Evolutionary conservation across 2,797 vertebrate species (phyloP).

Genomic region (Heteromormyrus szaboi): DNA sequence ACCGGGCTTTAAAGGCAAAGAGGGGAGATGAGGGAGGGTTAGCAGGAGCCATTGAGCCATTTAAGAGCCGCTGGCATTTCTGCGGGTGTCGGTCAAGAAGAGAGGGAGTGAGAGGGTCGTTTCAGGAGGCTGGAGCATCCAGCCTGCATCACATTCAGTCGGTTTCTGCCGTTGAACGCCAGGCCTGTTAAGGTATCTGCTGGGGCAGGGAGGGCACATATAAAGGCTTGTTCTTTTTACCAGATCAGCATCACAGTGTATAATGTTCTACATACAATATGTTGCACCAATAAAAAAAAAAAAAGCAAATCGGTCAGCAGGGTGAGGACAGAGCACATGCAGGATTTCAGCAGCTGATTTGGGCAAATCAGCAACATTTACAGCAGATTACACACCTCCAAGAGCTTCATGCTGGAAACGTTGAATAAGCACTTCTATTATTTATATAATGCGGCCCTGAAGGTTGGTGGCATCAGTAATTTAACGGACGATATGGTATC

Average conservation of each 20-base stretch:
- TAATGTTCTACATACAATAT: background rate
- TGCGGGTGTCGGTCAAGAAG: background rate
- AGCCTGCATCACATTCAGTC: background rate
- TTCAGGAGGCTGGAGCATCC: background rate
- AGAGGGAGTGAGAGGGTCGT: background rate
- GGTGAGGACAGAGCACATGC: background rate
- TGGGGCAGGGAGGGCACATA: background rate
- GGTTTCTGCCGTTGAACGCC: background rate
- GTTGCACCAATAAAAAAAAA: background rate
- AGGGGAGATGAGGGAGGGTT: background rate
- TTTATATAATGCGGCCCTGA: constrained; percentile 11
- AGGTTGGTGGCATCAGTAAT: constrained; percentile 15
- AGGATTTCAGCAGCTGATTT: background rate
- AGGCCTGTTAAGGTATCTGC: background rate
- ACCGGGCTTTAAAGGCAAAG: constrained; percentile 15
- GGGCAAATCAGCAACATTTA: background rate
- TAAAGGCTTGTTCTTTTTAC: background rate
- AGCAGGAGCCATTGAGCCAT: background rate
- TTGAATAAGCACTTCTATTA: constrained; percentile 22
- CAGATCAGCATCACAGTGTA: background rate
- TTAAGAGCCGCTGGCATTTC: background rate
- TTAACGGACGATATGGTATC: background rate
- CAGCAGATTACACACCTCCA: background rate
- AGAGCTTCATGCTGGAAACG: constrained; percentile 1
- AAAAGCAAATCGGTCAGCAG: background rate